These are phyloP conservation scores for Rhopalosiphum maidis DNA, from an alignment of 1,140 invertebrate species.

Conservation along the genomic window DNA sequence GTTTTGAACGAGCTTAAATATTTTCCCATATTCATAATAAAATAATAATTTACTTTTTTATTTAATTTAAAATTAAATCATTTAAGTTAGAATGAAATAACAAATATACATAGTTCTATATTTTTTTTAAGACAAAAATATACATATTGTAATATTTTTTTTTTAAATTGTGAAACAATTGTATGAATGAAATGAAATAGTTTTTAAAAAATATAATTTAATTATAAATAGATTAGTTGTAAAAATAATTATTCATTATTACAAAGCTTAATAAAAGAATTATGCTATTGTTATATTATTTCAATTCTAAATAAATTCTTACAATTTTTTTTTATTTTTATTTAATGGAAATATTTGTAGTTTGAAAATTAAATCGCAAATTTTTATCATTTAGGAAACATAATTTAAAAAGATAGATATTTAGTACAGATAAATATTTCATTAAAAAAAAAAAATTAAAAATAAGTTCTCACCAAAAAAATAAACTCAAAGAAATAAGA, in stretches of 20 bases:
- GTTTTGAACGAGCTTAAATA: not conserved
- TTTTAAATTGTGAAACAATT: not conserved
- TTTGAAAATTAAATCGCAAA: not conserved
- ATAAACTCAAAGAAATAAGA: not conserved
- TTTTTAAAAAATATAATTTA: not conserved
- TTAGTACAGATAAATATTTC: not conserved
- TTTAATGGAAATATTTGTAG: not conserved
- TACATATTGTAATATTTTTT: too few species aligned
- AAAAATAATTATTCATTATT: not conserved
- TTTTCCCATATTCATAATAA: not conserved
- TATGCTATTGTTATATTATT: not conserved
- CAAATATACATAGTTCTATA: not conserved
- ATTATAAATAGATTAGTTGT: not conserved
- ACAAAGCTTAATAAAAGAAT: not conserved
- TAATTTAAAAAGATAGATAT: too few species aligned
- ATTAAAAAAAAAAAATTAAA: not conserved
- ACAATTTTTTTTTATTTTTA: not conserved
- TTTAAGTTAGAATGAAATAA: not conserved
- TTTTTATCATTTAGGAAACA: not conserved
- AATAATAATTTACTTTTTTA: not conserved
- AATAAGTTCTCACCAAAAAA: not conserved
- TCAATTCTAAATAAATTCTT: not conserved
- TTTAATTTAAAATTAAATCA: not conserved
- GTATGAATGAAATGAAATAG: not conserved
- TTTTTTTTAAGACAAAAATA: not conserved